Base-by-base conservation (phyloP, 2,113 vertebrate species). In the Chitala chitala region DNA sequence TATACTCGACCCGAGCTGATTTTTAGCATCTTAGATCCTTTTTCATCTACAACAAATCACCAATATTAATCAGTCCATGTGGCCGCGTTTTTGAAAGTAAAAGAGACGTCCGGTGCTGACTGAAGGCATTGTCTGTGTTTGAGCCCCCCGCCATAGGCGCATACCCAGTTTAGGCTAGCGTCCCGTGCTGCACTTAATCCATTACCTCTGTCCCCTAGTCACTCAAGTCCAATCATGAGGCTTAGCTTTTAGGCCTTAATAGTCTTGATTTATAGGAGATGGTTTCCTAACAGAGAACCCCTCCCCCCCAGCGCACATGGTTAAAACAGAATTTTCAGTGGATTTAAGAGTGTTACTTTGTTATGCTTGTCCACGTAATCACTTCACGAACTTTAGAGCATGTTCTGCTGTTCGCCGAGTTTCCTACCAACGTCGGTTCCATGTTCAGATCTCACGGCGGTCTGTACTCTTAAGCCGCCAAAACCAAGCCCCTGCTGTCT, bases 401-500 rank as follows among this genome's bases (percentile, higher is more conserved):
- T 12, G 46, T 46, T 44, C 10, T 29, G 3, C 10, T 24, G 13
- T 24, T 10, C 7, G 13, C 22, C 26, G 3, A 44, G 38, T 66
- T 68, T 66, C 64, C 40, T 44, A 24, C 64, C 26, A 22, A 22
- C n/a, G 4, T 26, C 64, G 29, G 64, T 44, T 66, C 38, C 38
- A 44, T 66, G 40, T 66, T 48, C 15, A 20, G 38, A 40, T 44
- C 17, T 55, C 53, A 3, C 2, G 7, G 53, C 13, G 7, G 15
- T 29, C 29, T 31, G 26, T 10, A 61, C 26, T 15, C 44, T 46
- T 61, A 53, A 36, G 17, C 53, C 36, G 17, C 44, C 71, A 40
- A 48, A 24, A 58, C 22, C 10, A 61, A 58, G 36, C 20, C n/a
- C 22, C 44, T 71, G 79, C 77, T 40, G 78, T 77, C 80, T 88